A percentile compares a stretch with the other conserved stretches of the same genome.
Evolutionary conservation across 2,888 invertebrate genomes (phyloP).

Genomic region (Drosophila incognita): DNA sequence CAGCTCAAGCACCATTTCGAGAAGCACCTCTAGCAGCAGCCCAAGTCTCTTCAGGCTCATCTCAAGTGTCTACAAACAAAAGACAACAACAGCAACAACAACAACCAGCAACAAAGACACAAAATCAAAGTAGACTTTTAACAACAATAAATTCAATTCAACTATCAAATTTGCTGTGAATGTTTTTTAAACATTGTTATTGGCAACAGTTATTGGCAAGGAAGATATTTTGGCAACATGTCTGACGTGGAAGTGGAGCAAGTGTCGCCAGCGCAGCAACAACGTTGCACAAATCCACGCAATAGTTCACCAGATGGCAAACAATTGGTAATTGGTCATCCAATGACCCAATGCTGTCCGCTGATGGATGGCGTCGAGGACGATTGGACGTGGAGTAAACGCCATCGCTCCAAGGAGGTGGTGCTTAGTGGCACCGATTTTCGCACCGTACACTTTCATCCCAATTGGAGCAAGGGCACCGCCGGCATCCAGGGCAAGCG

Average conservation of each 20-base stretch:
- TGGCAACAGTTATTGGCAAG: neutral
- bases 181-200: conserved; percentile 3
- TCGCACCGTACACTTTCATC: conserved; percentile 89
- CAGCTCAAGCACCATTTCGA: conserved; percentile 5
- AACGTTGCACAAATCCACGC: conserved; percentile 30
- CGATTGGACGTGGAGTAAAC: conserved; percentile 89
- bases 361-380: conserved; percentile 87
- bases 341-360: conserved; percentile 54
- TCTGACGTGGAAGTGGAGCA: conserved; percentile 63
- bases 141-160: conserved; percentile 5
- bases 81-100: neutral
- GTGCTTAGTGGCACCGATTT: conserved; percentile 86
- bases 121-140: conserved; percentile 28
- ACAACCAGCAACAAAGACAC: neutral
- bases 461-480: conserved; percentile 91
- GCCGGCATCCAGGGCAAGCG: conserved; percentile 89
- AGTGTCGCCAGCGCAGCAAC: conserved; percentile 26
- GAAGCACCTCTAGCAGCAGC: neutral
- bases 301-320: neutral
- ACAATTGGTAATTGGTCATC: neutral
- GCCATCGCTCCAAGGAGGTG: conserved; percentile 87
- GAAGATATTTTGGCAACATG: conserved; percentile 37
- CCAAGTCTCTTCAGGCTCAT: conserved; percentile 9
- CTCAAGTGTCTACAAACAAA: conserved; percentile 16
- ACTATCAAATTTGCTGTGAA: conserved; percentile 42